A percentile compares a stretch with the other conserved stretches of the same genome.
phyloP scores from a whole-genome alignment of 2,888 invertebrate species.

The Apamea sordens region DNA sequence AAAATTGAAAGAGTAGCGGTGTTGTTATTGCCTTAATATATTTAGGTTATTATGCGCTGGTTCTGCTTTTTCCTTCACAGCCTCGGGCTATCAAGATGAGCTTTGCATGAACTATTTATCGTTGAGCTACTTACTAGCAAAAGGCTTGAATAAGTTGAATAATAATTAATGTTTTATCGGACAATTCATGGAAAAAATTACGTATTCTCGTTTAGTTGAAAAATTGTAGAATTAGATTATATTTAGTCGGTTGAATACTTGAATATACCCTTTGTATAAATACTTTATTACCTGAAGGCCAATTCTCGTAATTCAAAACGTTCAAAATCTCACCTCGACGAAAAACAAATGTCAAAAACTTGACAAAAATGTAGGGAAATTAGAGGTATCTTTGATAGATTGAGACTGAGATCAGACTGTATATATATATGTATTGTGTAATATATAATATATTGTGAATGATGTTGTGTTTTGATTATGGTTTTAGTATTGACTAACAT shows the following conservation, averaged over 20 bases:
- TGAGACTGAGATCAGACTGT: too few species aligned
- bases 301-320: too few species aligned
- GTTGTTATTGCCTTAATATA: conserved; percentile 43
- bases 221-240: background rate
- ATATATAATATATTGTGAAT: too few species aligned
- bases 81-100: conserved; percentile 48
- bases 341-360: too few species aligned
- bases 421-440: too few species aligned
- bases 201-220: background rate
- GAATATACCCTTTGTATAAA: background rate
- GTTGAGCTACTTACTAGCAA: conserved; percentile 13
- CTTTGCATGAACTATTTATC: conserved; percentile 55
- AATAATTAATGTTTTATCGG: conserved; percentile 45
- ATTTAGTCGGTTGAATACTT: background rate
- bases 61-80: conserved; percentile 48
- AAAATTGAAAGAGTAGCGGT: conserved; percentile 19
- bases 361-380: too few species aligned
- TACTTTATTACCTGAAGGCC: background rate
- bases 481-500: too few species aligned
- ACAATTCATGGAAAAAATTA: conserved; percentile 11
- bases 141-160: conserved; percentile 47
- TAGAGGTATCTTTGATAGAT: too few species aligned
- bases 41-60: conserved; percentile 45
- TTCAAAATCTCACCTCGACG: too few species aligned
- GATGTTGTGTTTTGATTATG: too few species aligned